These are phyloP conservation scores for Keiferia lycopersicella DNA, from an alignment of 2,888 invertebrate species.

Conservation along the genomic window DNA sequence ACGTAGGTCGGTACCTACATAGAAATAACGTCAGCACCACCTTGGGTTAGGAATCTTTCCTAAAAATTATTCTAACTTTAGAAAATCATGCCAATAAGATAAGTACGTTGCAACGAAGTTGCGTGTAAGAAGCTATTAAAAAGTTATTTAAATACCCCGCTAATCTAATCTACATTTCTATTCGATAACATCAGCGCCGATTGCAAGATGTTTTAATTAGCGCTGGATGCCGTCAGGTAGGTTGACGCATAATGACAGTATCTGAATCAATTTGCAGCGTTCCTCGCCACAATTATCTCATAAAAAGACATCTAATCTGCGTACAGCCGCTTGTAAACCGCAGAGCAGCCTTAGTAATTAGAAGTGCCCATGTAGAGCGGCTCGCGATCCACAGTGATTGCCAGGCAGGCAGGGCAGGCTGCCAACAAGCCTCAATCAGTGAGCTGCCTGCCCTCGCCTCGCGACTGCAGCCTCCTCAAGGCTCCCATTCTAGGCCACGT, in stretches of 20 bases:
- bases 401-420: not conserved
- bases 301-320: conserved; percentile 12
- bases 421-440: conserved; percentile 10
- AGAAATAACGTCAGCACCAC: too few relatives aligned
- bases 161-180: not conserved
- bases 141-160: not conserved
- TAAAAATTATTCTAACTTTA: too few relatives aligned
- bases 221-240: not conserved
- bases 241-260: conserved; percentile 10
- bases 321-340: conserved; percentile 10
- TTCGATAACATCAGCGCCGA: not conserved
- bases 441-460: not conserved
- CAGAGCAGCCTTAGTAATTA: conserved; percentile 14
- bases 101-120: too few relatives aligned
- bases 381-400: not conserved
- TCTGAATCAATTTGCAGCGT: conserved; percentile 16
- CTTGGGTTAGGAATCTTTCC: too few relatives aligned
- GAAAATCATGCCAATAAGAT: too few relatives aligned
- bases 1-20: too few relatives aligned
- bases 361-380: conserved; percentile 12
- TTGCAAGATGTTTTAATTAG: conserved; percentile 1
- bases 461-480: conserved; percentile 20
- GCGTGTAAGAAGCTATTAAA: not conserved
- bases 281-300: conserved; percentile 7
- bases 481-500: conserved; percentile 24